Base-by-base conservation (phyloP, 92 coral and sea anemone species). In the Phenganax marumi region DNA sequence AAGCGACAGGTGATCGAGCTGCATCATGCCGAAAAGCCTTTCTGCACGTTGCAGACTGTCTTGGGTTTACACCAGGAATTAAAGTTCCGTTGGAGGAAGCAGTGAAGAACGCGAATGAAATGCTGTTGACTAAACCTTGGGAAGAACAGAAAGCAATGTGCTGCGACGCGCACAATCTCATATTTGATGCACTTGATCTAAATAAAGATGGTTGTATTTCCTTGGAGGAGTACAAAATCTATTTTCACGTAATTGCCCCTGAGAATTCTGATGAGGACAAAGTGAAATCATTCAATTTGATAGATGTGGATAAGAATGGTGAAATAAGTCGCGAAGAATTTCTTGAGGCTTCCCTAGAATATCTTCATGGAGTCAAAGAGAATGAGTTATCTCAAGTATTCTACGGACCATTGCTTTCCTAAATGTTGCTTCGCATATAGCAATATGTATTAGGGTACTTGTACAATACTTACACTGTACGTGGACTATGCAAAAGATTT, bases 261-360 rank as follows among this genome's bases (percentile, higher is more conserved):
- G 54, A 50, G 8, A 22, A 7, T 24, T 50, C 76, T 13, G 52
- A 70, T 6, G 54, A 10, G 14, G 76, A 70, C 56, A 50, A 14
- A 22, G 24, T 70, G 47, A 18, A 47, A 7, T 70, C 76, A 3
- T 70, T 70, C 26, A 47, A 70, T 46, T 3, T 22, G 54, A 70
- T 70, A 18, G 76, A 70, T n/a, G 33, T 12, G 10, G 18, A 47
- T 47, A 70, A 70, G 55, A 24, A 70, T 70, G 76, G 76, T 50
- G 52, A 39, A 50, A 70, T 70, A 14, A 70, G 76, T 70, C 76
- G 76, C n/a, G 54, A 70, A 22, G 76, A 70, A 70, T 70, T 70
- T 24, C 56, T 70, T 21, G 55, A 3, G 47, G 76, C 54, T 9
- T 3, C 76, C 13, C 18, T 47, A 9, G 76, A 70, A 14, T 70